Conservation (phyloP, 2,113 vertebrate species). For the Empidonax traillii region DNA sequence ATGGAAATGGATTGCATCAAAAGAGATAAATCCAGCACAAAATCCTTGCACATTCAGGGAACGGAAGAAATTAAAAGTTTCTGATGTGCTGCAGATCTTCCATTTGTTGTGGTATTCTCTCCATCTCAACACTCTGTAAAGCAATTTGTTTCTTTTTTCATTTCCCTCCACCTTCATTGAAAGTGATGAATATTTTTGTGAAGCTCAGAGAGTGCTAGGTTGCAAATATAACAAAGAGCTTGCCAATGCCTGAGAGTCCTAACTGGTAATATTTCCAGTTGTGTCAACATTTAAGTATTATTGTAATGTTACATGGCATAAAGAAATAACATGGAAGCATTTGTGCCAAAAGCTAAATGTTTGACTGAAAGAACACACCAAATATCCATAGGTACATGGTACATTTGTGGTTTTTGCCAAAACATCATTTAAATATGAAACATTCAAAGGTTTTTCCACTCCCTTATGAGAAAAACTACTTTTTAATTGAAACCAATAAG, state of each 20-base stretch:
- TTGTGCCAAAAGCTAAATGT: slow-evolving; percentile 28
- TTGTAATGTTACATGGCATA: slow-evolving; percentile 51
- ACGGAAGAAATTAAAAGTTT: slow-evolving; percentile 52
- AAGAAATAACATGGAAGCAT: not conserved
- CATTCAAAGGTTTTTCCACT: slow-evolving; percentile 12
- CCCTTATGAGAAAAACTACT: not conserved
- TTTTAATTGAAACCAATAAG: slow-evolving; percentile 39
- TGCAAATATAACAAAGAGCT: slow-evolving; percentile 68
- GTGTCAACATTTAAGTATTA: slow-evolving; percentile 73
- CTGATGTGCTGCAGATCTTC: slow-evolving; percentile 49
- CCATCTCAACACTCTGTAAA: slow-evolving; percentile 56
- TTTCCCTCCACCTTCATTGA: slow-evolving; percentile 23
- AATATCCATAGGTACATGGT: slow-evolving; percentile 19
- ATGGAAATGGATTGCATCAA: slow-evolving; percentile 76
- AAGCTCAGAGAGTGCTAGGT: slow-evolving; percentile 59
- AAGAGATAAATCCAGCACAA: slow-evolving; percentile 70
- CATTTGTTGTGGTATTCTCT: slow-evolving; percentile 69
- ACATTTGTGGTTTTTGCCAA: not conserved
- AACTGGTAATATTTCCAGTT: slow-evolving; percentile 69
- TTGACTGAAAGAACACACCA: slow-evolving; percentile 24
- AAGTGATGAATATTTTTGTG: slow-evolving; percentile 55
- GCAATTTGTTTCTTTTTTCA: slow-evolving; percentile 38
- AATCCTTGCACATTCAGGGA: slow-evolving; percentile 50
- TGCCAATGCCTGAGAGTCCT: slow-evolving; percentile 70
- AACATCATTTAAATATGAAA: slow-evolving; percentile 35